Base-by-base conservation (phyloP, 1,140 invertebrate genomes). In the Sitobion miscanthi region DNA sequence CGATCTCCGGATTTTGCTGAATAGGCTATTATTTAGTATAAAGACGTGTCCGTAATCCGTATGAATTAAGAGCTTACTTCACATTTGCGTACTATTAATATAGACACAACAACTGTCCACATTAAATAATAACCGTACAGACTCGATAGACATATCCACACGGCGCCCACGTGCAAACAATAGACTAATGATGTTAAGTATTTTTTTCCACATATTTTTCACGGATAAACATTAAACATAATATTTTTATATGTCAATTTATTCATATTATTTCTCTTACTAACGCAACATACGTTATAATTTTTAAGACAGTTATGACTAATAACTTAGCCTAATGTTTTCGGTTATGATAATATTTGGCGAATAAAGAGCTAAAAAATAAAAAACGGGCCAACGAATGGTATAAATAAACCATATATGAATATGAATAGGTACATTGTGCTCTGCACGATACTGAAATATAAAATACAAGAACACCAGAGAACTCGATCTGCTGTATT, bases 251-350 rank as follows among this genome's bases (percentile, higher is more conserved):
- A n/a, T 11, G 62, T 69, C 62, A 69, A 77, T 69, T 30, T n/a
- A n/a, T 69, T 69, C 62, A n/a, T 69, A 69, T 69, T 69, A 69
- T 77, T n/a, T n/a, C 62, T 77, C 14, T n/a, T 77, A n/a, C 62
- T n/a, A n/a, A 69, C 11, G n/a, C 5, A 77, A 77, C 14, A 6
- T 21, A 54, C 20, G 20, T 77, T 69, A 14, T 17, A 77, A 17
- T 77, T n/a, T n/a, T n/a, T 77, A 35, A 77, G n/a, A 77, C 62
- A 77, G 62, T 77, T n/a, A 77, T 69, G 62, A 69, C 62, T 69
- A 69, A n/a, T 69, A 69, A 62, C 57, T 62, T 30, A 62, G 57
- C 30, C 11, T 69, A 14, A 69, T n/a, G 30, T 69, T 11, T 69
- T 69, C 11, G 62, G 25, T n/a, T n/a, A 69, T 77, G 62, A 77